These are phyloP conservation scores for Cathartes aura DNA, from an alignment of 2,113 vertebrate genomes.

Conservation along the genomic window DNA sequence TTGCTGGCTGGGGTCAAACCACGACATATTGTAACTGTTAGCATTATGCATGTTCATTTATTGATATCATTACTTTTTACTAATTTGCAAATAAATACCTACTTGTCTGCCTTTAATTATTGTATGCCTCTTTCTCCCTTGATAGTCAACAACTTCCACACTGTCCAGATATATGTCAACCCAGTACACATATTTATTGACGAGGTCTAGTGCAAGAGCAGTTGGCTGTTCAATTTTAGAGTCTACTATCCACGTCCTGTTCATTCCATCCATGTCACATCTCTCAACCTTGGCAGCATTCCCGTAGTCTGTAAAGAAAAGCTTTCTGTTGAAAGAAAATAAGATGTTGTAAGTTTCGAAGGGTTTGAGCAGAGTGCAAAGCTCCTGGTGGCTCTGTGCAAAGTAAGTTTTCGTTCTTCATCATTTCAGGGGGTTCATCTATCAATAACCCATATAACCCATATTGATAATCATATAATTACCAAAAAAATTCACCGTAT, in stretches of 20 bases:
- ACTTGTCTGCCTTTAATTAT: conserved; percentile 90
- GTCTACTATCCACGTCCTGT: conserved; percentile 89
- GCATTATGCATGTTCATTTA: neutral
- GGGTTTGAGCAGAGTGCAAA: neutral
- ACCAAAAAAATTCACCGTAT: neutral
- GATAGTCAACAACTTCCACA: conserved; percentile 94
- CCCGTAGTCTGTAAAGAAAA: conserved; percentile 97
- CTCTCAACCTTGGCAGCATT: conserved; percentile 91
- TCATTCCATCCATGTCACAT: conserved; percentile 96
- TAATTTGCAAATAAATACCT: conserved; percentile 68
- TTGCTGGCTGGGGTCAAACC: too few relatives aligned
- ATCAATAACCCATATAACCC: neutral
- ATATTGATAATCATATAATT: conserved; percentile 19
- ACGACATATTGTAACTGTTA: neutral
- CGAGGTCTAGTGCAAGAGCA: conserved; percentile 88
- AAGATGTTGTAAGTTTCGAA: conserved; percentile 49
- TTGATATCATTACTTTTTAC: neutral
- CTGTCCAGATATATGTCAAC: conserved; percentile 93
- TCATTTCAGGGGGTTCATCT: conserved; percentile 30
- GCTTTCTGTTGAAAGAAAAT: conserved; percentile 87
- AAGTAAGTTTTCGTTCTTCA: conserved; percentile 27
- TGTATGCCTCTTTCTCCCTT: conserved; percentile 88
- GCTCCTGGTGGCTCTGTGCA: conserved; percentile 29
- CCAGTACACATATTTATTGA: conserved; percentile 97
- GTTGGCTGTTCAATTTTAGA: conserved; percentile 91